A percentile compares a stretch with the other conserved stretches of the same genome.
Conservation (phyloP, 2,888 invertebrate species). For the Acrobasis repandana region DNA sequence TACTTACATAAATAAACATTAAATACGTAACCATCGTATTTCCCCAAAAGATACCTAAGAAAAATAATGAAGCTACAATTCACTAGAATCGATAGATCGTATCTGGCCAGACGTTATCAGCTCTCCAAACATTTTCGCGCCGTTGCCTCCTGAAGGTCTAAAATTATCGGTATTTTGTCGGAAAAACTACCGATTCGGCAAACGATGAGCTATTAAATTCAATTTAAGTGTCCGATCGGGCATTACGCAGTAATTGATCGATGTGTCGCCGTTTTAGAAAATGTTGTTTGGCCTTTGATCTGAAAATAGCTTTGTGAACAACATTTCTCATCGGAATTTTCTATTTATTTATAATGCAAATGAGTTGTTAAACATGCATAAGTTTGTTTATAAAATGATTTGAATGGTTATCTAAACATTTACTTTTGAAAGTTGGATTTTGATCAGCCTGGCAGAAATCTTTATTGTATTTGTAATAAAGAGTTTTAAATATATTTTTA, state of each 20-base stretch:
- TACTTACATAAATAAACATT: too few species aligned
- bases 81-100: slow-evolving; percentile 1
- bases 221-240: not conserved
- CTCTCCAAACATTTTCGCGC: slow-evolving; percentile 3
- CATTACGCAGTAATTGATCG: not conserved
- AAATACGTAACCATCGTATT: not conserved
- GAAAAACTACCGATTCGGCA: not conserved
- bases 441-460: too few species aligned
- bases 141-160: not conserved
- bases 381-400: too few species aligned
- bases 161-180: not conserved
- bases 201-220: not conserved
- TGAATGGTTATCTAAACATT: too few species aligned
- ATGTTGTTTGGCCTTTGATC: not conserved
- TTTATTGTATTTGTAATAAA: too few species aligned
- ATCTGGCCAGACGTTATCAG: slow-evolving; percentile 1
- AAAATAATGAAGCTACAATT: not conserved
- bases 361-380: too few species aligned
- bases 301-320: too few species aligned
- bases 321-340: too few species aligned
- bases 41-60: not conserved
- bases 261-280: not conserved
- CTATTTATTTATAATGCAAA: too few species aligned
- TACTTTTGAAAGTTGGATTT: too few species aligned
- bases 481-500: not conserved